Percentiles rank a stretch among this genome's conserved stretches.
Conservation (phyloP, 2,113 vertebrate genomes). For the Etia nguti region DNA sequence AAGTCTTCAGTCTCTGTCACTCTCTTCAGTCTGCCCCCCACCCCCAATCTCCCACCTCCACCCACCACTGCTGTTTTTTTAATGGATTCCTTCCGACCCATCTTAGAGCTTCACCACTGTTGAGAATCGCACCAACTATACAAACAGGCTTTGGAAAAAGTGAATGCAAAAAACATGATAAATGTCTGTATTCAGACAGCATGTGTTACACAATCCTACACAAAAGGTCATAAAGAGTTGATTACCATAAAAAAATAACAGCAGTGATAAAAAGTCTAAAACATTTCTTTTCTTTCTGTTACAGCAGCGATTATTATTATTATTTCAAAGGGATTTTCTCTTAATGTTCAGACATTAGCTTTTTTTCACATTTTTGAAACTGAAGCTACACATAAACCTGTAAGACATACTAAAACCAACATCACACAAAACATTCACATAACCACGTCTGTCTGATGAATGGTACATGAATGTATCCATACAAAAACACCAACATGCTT, state of each 20-base stretch:
- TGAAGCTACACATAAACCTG: not conserved
- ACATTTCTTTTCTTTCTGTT: not conserved
- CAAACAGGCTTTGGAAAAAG: not conserved
- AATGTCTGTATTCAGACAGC: not conserved
- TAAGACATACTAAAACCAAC: not conserved
- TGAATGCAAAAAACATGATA: not conserved
- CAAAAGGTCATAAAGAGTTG: not conserved
- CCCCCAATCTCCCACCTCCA: not conserved
- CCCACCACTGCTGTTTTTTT: constrained; percentile 12
- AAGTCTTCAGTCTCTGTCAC: constrained; percentile 63
- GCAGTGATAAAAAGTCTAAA: not conserved
- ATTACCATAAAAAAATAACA: not conserved
- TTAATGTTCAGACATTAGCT: not conserved
- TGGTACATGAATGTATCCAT: not conserved
- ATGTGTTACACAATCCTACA: not conserved
- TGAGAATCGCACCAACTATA: not conserved
- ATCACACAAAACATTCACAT: not conserved
- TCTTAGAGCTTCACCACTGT: not conserved
- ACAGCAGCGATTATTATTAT: not conserved
- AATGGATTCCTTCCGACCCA: constrained; percentile 33
- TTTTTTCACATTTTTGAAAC: not conserved
- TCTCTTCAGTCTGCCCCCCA: not conserved
- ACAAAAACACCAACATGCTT: not conserved
- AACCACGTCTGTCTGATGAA: not conserved
- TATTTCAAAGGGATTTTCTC: not conserved